These are phyloP conservation scores for Intellagama lesueurii DNA, from an alignment of 2,797 vertebrate genomes.

Conservation along the genomic window DNA sequence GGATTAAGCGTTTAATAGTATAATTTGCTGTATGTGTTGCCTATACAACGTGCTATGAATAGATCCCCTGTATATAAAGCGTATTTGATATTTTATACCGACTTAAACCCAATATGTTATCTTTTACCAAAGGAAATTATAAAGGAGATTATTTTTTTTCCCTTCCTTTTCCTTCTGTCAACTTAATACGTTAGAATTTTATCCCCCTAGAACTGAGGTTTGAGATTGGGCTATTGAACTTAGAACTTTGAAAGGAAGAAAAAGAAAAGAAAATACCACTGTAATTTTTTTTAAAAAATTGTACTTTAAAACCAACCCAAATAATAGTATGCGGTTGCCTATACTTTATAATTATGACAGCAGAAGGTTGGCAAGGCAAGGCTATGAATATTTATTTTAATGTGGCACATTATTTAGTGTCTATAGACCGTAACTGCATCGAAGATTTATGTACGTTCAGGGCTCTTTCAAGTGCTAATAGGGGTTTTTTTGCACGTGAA, in stretches of 20 bases:
- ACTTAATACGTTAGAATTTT: conserved; percentile 53
- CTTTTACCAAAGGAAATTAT: conserved; percentile 68
- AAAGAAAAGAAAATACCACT: conserved; percentile 14
- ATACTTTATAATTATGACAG: conserved; percentile 42
- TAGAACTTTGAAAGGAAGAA: conserved; percentile 34
- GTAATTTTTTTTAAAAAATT: conserved; percentile 37
- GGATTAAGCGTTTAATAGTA: conserved; percentile 79
- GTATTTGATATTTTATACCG: conserved; percentile 69
- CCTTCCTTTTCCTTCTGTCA: conserved; percentile 55
- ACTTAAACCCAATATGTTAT: conserved; percentile 71
- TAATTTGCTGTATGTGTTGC: conserved; percentile 76
- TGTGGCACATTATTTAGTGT: conserved; percentile 27
- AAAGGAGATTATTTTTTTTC: conserved; percentile 48
- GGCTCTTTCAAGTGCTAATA: conserved; percentile 39
- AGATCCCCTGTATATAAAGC: conserved; percentile 68
- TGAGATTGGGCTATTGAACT: conserved; percentile 57
- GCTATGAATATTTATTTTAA: conserved; percentile 59
- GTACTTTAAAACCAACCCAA: conserved; percentile 52
- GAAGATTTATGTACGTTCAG: conserved; percentile 30
- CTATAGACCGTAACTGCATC: conserved; percentile 44
- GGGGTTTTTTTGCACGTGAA: not conserved
- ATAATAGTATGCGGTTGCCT: conserved; percentile 50
- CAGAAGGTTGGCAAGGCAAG: conserved; percentile 43
- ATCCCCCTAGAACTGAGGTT: conserved; percentile 1
- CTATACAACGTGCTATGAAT: conserved; percentile 68